These are phyloP conservation scores for Drosophila carrolli DNA, from an alignment of 1,140 invertebrate genomes.

Conservation along the genomic window DNA sequence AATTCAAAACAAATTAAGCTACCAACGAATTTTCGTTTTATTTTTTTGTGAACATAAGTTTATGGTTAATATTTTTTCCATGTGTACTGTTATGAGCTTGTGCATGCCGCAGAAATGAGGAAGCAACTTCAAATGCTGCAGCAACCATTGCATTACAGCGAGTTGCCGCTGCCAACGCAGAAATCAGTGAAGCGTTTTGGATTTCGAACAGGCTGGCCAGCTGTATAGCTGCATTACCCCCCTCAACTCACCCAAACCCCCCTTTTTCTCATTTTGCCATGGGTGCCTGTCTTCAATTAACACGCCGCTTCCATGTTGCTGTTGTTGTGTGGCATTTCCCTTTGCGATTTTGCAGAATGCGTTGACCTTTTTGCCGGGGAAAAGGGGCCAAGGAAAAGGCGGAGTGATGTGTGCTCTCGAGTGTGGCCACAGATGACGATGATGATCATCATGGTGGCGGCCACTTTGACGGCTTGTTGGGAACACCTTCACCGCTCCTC, in stretches of 20 bases:
- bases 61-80: background rate
- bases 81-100: conserved; percentile 60
- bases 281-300: conserved; percentile 76
- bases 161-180: conserved; percentile 56
- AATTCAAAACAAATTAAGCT: no score
- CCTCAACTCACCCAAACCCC: conserved; percentile 22
- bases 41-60: background rate
- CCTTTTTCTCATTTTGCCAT: conserved; percentile 1
- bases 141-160: conserved; percentile 26
- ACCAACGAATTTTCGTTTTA: no score
- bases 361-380: conserved; percentile 65
- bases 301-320: conserved; percentile 69
- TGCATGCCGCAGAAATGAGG: conserved; percentile 70
- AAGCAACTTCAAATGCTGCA: conserved; percentile 62
- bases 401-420: conserved; percentile 58
- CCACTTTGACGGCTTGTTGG: conserved; percentile 72
- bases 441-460: conserved; percentile 49
- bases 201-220: conserved; percentile 65
- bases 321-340: conserved; percentile 77
- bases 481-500: conserved; percentile 55
- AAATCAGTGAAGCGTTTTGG: conserved; percentile 77
- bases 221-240: conserved; percentile 6
- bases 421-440: conserved; percentile 59
- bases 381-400: conserved; percentile 5
- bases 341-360: conserved; percentile 69